phyloP scores from a whole-genome alignment of 2,797 vertebrate genomes.

The Lepus oiostolus region DNA sequence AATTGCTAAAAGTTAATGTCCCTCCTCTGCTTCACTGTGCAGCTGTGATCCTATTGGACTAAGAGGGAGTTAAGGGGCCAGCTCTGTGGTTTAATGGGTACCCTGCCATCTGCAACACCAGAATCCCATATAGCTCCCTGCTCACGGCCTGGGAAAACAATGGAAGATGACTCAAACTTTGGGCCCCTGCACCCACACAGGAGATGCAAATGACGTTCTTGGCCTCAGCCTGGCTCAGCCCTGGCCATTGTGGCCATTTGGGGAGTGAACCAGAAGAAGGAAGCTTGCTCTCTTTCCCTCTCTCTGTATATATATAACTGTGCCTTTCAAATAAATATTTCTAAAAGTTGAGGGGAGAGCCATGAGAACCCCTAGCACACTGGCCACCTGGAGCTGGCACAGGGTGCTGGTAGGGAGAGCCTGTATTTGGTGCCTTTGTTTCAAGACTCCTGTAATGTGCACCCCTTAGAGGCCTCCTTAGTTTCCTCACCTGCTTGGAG shows the following conservation, averaged over 20 bases:
- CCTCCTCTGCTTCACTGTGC: background rate
- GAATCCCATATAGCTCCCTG: too few species aligned
- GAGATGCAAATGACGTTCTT: too few species aligned
- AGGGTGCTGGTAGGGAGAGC: background rate
- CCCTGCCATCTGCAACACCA: too few species aligned
- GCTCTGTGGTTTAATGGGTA: too few species aligned
- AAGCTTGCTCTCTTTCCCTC: too few species aligned
- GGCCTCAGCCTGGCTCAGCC: too few species aligned
- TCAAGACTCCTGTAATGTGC: background rate
- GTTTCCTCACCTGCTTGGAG: background rate
- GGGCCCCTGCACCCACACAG: too few species aligned
- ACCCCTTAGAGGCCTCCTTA: background rate
- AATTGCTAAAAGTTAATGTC: background rate
- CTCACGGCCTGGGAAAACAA: too few species aligned
- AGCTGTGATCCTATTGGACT: background rate
- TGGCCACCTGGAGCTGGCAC: accelerated
- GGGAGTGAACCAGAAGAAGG: too few species aligned
- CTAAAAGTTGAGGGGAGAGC: background rate
- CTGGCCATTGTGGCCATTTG: background rate
- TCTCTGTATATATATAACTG: too few species aligned
- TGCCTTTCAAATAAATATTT: too few species aligned
- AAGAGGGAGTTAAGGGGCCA: background rate
- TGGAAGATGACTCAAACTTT: too few species aligned
- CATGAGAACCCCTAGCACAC: background rate
- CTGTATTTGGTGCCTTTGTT: background rate